A percentile compares a stretch with the other conserved stretches of the same genome.
Evolutionary conservation across 2,113 vertebrate genomes (phyloP).

Genomic region (Patagioenas fasciata): DNA sequence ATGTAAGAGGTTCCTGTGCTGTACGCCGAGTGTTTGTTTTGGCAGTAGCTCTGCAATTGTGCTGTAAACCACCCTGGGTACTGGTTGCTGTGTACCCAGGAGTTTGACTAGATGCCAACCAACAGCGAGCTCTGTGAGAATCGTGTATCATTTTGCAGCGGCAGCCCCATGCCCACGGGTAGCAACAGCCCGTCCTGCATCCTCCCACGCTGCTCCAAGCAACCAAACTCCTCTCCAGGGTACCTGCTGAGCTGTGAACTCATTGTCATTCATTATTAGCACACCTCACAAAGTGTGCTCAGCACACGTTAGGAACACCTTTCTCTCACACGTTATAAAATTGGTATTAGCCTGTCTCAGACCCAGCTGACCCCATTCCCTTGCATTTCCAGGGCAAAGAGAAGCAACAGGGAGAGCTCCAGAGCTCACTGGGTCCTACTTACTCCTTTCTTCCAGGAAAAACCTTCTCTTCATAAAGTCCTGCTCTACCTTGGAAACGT

Average conservation of each 20-base stretch:
- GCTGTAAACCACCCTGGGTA: conserved; percentile 13
- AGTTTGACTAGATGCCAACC: not conserved
- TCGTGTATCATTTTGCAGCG: not conserved
- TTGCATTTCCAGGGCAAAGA: not conserved
- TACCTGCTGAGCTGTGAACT: not conserved
- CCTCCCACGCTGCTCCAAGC: not conserved
- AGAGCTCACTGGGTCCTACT: not conserved
- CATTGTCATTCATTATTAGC: not conserved
- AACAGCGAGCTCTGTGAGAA: not conserved
- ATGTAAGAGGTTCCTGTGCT: not conserved
- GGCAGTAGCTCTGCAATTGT: not conserved
- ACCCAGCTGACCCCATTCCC: not conserved
- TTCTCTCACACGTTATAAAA: not conserved
- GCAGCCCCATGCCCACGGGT: not conserved
- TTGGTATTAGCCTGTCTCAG: not conserved
- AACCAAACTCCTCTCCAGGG: not conserved
- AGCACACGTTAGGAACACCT: not conserved
- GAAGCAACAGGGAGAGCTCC: not conserved
- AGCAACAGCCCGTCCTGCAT: not conserved
- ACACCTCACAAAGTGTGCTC: not conserved
- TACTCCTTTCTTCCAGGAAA: not conserved
- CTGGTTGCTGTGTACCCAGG: not conserved
- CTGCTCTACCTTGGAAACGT: not conserved
- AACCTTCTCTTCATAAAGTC: not conserved
- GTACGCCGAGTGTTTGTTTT: not conserved